A percentile compares a stretch with the other conserved stretches of the same genome.
Conservation (phyloP, 2,113 vertebrate species). For the Asarcornis scutulata region DNA sequence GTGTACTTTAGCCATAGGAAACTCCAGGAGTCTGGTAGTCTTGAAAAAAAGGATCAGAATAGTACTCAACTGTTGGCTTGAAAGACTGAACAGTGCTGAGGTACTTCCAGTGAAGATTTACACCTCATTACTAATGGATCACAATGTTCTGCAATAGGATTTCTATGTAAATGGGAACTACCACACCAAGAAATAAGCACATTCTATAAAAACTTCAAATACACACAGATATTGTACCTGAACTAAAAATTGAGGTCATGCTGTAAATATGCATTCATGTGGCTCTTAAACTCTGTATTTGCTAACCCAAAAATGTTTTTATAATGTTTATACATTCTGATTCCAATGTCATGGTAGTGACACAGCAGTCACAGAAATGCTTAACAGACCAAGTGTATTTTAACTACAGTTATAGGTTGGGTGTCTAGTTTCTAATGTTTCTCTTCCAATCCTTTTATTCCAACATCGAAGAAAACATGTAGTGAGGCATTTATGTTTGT, state of each 20-base stretch:
- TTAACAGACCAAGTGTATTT: background rate
- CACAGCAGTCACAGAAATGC: background rate
- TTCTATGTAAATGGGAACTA: background rate
- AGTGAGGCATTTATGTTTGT: background rate
- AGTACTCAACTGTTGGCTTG: background rate
- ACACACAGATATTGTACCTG: background rate
- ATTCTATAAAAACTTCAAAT: background rate
- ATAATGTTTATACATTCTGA: background rate
- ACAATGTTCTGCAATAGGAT: background rate
- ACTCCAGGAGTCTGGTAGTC: background rate
- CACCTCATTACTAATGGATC: background rate
- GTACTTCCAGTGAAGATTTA: background rate
- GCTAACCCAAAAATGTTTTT: background rate
- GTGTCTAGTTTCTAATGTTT: background rate
- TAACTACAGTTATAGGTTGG: background rate
- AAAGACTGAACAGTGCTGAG: background rate
- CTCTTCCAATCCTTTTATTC: conserved; percentile 22
- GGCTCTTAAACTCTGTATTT: background rate
- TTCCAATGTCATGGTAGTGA: background rate
- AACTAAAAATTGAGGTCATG: background rate
- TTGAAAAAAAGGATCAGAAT: background rate
- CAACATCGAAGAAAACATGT: background rate
- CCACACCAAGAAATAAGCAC: background rate
- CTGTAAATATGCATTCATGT: background rate
- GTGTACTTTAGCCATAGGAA: background rate